Evolutionary conservation across 2,888 invertebrate genomes (phyloP).

Genomic region (Luperina nickerlii): DNA sequence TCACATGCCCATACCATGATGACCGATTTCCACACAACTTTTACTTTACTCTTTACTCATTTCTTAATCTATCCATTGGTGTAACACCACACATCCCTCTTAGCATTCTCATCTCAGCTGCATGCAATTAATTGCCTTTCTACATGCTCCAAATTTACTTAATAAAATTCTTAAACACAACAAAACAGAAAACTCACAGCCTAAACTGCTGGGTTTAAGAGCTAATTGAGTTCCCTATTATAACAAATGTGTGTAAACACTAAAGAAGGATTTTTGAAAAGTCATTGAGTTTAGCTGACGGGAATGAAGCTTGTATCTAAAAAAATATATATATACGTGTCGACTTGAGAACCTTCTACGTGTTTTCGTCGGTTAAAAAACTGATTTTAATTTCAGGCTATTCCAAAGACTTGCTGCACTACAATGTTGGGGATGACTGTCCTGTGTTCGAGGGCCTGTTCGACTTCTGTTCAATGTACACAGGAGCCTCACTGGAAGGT

Average conservation of each 20-base stretch:
- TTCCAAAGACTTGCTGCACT: conserved; percentile 97
- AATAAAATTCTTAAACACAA: background rate
- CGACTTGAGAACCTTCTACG: too few species aligned
- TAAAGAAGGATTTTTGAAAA: background rate
- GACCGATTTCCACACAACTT: too few species aligned
- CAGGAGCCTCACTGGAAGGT: conserved; percentile 99
- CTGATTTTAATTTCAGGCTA: conserved; percentile 88
- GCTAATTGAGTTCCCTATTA: background rate
- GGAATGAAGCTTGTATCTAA: too few species aligned
- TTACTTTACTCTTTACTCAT: too few species aligned
- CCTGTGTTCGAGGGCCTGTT: conserved; percentile 98
- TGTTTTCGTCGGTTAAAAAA: too few species aligned
- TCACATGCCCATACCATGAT: too few species aligned
- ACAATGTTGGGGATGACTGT: conserved; percentile 99
- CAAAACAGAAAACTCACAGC: background rate
- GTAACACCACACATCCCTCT: too few species aligned
- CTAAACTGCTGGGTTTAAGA: background rate
- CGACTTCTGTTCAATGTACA: conserved; percentile 99
- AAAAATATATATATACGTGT: background rate
- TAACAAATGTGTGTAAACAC: background rate
- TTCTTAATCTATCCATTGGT: too few species aligned
- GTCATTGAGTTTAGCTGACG: background rate
- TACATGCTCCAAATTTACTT: background rate
- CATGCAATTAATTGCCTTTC: too few species aligned
- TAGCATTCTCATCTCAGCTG: too few species aligned